Conservation (phyloP, 2,888 invertebrate genomes). For the Campaea margaritaria region DNA sequence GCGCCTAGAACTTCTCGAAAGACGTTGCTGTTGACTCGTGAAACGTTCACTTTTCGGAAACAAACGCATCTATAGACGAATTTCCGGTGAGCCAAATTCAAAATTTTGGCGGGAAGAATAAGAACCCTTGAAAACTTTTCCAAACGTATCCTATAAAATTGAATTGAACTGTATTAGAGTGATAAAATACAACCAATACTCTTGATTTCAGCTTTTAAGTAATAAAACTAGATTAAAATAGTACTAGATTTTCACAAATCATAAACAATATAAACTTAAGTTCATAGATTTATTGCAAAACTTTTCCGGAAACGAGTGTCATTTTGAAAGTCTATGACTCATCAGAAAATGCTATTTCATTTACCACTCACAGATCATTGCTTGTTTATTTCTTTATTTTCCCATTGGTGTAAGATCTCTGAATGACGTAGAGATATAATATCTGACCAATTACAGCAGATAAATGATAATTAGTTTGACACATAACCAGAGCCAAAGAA, state of each 20-base stretch:
- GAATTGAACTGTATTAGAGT: neutral
- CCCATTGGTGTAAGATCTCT: slow-evolving; percentile 33
- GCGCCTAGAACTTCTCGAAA: slow-evolving; percentile 84
- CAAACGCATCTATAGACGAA: slow-evolving; percentile 85
- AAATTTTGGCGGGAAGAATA: slow-evolving; percentile 74
- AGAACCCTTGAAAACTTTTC: slow-evolving; percentile 18
- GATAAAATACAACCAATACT: neutral
- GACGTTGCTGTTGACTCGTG: slow-evolving; percentile 86
- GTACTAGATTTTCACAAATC: slow-evolving; percentile 42
- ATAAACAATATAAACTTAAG: slow-evolving; percentile 63
- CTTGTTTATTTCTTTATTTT: slow-evolving; percentile 16
- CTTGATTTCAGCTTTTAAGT: slow-evolving; percentile 1
- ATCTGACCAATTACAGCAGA: slow-evolving; percentile 15
- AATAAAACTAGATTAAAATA: slow-evolving; percentile 22
- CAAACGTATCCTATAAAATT: neutral
- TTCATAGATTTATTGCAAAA: slow-evolving; percentile 70
- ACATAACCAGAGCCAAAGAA: slow-evolving; percentile 14
- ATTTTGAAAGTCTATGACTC: slow-evolving; percentile 80
- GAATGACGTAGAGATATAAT: neutral
- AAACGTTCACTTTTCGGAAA: slow-evolving; percentile 86
- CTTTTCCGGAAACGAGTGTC: slow-evolving; percentile 84
- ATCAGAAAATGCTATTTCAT: slow-evolving; percentile 65
- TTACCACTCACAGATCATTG: slow-evolving; percentile 38
- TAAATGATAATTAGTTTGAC: slow-evolving; percentile 8
- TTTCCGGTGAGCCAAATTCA: slow-evolving; percentile 81